Percentiles rank a stretch among this genome's conserved stretches.
Evolutionary conservation across 1,140 invertebrate species (phyloP).

Genomic region (Proctacanthus coquilletti): DNA sequence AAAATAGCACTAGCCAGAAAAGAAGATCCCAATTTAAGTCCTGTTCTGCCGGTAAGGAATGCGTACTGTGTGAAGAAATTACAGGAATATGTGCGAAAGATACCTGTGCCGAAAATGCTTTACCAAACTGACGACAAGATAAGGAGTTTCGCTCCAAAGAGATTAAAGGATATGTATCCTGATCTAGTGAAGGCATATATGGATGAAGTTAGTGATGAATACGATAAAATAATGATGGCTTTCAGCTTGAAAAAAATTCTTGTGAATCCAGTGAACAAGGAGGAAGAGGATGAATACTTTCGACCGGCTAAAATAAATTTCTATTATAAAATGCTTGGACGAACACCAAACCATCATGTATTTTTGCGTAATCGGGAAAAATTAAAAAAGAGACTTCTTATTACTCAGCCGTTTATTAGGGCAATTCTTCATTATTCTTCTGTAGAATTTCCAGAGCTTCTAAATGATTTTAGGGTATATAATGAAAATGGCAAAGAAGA

Average conservation of each 20-base stretch:
- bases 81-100: conserved; percentile 21
- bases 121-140: conserved; percentile 22
- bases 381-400: conserved; percentile 35
- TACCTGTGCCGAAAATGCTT: conserved; percentile 25
- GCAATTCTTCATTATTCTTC: conserved; percentile 39
- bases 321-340: conserved; percentile 27
- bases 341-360: conserved; percentile 38
- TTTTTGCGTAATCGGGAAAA: conserved; percentile 39
- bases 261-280: conserved; percentile 14
- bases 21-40: conserved; percentile 12
- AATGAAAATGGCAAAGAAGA: conserved; percentile 29
- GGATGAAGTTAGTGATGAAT: conserved; percentile 23
- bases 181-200: conserved; percentile 22
- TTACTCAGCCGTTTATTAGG: conserved; percentile 45
- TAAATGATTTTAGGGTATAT: conserved; percentile 39
- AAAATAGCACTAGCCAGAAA: conserved; percentile 19
- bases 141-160: conserved; percentile 17
- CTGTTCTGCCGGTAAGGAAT: conserved; percentile 16
- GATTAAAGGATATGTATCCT: conserved; percentile 19
- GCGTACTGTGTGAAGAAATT: conserved; percentile 23
- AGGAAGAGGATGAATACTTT: conserved; percentile 18
- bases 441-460: conserved; percentile 33
- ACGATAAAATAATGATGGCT: conserved; percentile 22
- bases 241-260: conserved; percentile 28
- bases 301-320: conserved; percentile 14